Evolutionary conservation across 2,888 invertebrate genomes (phyloP).

Genomic region (Cremastobaeus sp.): DNA sequence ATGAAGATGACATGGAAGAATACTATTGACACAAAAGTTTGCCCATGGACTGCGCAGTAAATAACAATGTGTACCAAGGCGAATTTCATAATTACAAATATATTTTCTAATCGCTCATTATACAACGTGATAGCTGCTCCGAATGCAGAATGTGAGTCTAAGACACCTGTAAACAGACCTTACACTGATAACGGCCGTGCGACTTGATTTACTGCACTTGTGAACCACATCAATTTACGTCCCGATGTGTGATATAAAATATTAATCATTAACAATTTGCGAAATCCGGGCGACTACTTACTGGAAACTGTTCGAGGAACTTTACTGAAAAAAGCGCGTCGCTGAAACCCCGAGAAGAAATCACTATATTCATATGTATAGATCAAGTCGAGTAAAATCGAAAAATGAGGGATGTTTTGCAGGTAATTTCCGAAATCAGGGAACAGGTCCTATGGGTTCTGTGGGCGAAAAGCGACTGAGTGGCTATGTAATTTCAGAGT

Average conservation of each 20-base stretch:
- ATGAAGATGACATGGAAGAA: too few species aligned
- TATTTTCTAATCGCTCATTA: too few species aligned
- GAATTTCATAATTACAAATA: slow-evolving; percentile 31
- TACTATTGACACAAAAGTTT: slow-evolving; percentile 6
- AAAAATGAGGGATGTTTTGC: too few species aligned
- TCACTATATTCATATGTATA: too few species aligned
- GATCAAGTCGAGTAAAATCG: too few species aligned
- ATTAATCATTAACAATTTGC: slow-evolving; percentile 1
- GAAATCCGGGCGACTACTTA: neutral
- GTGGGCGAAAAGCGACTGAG: neutral
- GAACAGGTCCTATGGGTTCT: neutral
- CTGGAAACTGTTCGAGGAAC: too few species aligned
- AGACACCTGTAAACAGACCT: slow-evolving; percentile 19
- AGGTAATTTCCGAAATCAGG: too few species aligned
- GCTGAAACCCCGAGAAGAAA: too few species aligned
- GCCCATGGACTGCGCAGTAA: slow-evolving; percentile 27
- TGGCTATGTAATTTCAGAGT: too few species aligned
- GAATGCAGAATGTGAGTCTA: slow-evolving; percentile 7
- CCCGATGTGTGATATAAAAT: neutral
- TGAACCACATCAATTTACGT: slow-evolving; percentile 19
- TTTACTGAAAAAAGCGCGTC: too few species aligned
- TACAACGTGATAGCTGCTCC: slow-evolving; percentile 13
- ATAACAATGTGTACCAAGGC: slow-evolving; percentile 26
- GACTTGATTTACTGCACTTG: slow-evolving; percentile 23
- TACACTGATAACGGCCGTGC: slow-evolving; percentile 11